Evolutionary conservation across 92 coral and sea anemone species (phyloP).

Genomic region (Epizoanthus illoricatus): DNA sequence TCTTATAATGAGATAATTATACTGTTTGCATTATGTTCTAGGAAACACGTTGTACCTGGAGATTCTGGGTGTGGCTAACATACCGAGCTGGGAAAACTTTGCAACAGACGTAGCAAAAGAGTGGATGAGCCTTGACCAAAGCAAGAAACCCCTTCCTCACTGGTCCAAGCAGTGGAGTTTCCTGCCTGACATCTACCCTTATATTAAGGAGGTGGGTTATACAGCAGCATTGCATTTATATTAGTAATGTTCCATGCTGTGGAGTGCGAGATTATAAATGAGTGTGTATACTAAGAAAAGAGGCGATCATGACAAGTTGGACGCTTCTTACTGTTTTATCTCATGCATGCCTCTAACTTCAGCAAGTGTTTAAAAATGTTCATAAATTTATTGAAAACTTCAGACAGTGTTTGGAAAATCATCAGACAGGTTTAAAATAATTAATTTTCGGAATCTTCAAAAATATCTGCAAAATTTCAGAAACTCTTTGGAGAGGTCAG

Average conservation of each 20-base stretch:
- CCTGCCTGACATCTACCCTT: slow-evolving; percentile 32
- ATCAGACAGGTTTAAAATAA: too few relatives aligned
- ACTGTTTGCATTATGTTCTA: neutral
- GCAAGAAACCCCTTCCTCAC: slow-evolving; percentile 53
- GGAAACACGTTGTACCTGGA: slow-evolving; percentile 51
- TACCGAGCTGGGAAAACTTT: slow-evolving; percentile 40
- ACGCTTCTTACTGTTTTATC: too few relatives aligned
- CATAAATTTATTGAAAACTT: too few relatives aligned
- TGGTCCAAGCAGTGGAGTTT: slow-evolving; percentile 64
- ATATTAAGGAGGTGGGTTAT: slow-evolving; percentile 31
- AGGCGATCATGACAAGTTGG: too few relatives aligned
- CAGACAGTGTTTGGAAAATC: too few relatives aligned
- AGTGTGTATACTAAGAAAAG: too few relatives aligned
- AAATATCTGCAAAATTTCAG: too few relatives aligned
- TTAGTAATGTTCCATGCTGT: neutral
- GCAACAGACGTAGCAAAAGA: slow-evolving; percentile 34
- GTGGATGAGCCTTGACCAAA: slow-evolving; percentile 40
- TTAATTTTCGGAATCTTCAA: too few relatives aligned
- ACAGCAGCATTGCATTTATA: neutral
- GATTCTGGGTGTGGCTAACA: slow-evolving; percentile 55
- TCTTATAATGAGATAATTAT: neutral
- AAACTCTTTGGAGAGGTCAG: too few relatives aligned
- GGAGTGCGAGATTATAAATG: neutral
- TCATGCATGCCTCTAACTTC: too few relatives aligned
- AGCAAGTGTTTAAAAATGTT: too few relatives aligned